Evolutionary conservation across 2,797 vertebrate genomes (phyloP).

Genomic region (Euthynnus affinis): DNA sequence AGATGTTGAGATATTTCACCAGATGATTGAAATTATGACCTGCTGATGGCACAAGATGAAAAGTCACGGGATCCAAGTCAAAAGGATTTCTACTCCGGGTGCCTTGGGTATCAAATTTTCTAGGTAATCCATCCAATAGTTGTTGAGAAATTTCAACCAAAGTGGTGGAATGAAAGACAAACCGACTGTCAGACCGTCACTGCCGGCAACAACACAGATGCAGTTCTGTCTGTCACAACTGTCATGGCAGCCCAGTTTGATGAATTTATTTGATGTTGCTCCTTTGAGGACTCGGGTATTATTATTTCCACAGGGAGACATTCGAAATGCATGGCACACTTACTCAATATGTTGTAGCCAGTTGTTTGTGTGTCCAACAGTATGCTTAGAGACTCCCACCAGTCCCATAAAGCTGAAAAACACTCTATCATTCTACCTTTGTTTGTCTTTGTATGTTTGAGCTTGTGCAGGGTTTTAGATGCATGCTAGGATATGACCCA

Average conservation of each 20-base stretch:
- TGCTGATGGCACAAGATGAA: too few species aligned
- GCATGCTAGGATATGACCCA: background rate
- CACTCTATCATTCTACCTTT: background rate
- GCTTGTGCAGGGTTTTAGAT: background rate
- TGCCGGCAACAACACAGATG: too few species aligned
- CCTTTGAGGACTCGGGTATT: background rate
- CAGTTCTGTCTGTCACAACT: background rate
- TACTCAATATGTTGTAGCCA: background rate
- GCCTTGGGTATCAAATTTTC: too few species aligned
- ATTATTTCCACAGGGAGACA: background rate
- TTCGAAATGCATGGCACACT: background rate
- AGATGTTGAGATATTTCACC: too few species aligned
- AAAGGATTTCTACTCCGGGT: too few species aligned
- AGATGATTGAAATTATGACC: too few species aligned
- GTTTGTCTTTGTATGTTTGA: background rate
- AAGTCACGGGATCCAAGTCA: too few species aligned
- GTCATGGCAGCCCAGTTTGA: background rate
- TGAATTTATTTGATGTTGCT: background rate
- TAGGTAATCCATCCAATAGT: too few species aligned
- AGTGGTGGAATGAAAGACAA: too few species aligned
- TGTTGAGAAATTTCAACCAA: background rate
- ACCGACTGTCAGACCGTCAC: background rate
- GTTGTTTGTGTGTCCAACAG: background rate
- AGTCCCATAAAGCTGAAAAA: slow-evolving; percentile 12
- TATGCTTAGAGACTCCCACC: background rate